Evolutionary conservation across 2,113 vertebrate genomes (phyloP).

Genomic region (Esox niger): DNA sequence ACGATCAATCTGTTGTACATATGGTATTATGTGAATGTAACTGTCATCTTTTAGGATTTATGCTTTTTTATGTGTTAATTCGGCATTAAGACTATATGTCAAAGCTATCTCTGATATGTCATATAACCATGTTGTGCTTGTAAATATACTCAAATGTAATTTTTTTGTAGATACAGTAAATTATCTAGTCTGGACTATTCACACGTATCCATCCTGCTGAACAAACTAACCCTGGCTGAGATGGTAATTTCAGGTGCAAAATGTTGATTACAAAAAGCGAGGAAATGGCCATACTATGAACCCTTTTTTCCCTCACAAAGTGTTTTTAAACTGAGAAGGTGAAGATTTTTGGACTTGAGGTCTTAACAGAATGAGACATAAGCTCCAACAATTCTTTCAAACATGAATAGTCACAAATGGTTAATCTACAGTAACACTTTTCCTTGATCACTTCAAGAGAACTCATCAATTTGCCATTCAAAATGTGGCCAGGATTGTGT

Average conservation of each 20-base stretch:
- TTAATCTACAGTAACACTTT: not conserved
- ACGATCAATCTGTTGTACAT: conserved; percentile 36
- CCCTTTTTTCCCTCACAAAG: not conserved
- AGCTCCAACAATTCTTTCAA: not conserved
- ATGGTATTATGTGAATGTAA: conserved; percentile 31
- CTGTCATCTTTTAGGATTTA: not conserved
- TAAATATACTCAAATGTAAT: not conserved
- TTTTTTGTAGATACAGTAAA: not conserved
- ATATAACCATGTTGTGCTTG: not conserved
- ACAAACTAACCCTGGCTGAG: not conserved
- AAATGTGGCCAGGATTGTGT: not conserved
- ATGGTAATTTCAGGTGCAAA: not conserved
- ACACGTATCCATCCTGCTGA: not conserved
- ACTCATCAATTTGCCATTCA: not conserved
- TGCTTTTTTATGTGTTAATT: not conserved
- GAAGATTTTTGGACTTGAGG: not conserved
- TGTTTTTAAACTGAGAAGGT: not conserved
- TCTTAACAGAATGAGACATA: not conserved
- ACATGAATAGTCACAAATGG: not conserved
- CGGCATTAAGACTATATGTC: not conserved
- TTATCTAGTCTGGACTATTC: not conserved
- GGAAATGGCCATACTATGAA: not conserved
- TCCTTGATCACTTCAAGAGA: not conserved
- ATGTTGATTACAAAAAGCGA: not conserved
- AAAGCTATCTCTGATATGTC: conserved; percentile 1